These are phyloP conservation scores for Burhinus oedicnemus DNA, from an alignment of 2,113 vertebrate genomes.

Conservation along the genomic window DNA sequence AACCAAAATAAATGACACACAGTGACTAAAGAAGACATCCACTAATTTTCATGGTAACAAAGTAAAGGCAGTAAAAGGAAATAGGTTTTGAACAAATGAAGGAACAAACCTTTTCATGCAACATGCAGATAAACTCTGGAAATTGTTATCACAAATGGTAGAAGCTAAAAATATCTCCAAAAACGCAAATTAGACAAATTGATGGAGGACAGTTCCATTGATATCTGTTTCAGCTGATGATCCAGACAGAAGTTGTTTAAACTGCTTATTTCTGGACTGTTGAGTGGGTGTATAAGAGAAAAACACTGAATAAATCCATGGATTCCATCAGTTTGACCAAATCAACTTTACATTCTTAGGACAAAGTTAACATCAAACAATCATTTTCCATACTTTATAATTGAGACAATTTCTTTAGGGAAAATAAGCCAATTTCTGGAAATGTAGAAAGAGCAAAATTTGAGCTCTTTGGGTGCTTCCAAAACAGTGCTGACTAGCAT, in stretches of 20 bases:
- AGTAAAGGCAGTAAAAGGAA: neutral
- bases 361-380: neutral
- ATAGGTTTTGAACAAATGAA: neutral
- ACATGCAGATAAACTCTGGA: neutral
- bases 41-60: neutral
- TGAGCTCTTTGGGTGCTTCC: neutral
- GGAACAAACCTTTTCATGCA: neutral
- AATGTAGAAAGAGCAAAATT: neutral
- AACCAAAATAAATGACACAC: neutral
- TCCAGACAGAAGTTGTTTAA: neutral
- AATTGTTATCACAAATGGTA: neutral
- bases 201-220: neutral
- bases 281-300: neutral
- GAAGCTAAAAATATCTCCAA: neutral
- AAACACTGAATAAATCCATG: neutral
- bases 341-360: neutral
- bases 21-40: neutral
- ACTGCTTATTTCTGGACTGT: neutral
- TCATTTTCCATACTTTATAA: neutral
- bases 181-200: neutral
- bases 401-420: neutral
- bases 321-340: neutral
- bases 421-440: neutral
- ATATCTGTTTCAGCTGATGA: neutral
- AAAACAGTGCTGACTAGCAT: neutral